These are phyloP conservation scores for Deroplatys truncata DNA, from an alignment of 2,888 invertebrate species.

Conservation along the genomic window DNA sequence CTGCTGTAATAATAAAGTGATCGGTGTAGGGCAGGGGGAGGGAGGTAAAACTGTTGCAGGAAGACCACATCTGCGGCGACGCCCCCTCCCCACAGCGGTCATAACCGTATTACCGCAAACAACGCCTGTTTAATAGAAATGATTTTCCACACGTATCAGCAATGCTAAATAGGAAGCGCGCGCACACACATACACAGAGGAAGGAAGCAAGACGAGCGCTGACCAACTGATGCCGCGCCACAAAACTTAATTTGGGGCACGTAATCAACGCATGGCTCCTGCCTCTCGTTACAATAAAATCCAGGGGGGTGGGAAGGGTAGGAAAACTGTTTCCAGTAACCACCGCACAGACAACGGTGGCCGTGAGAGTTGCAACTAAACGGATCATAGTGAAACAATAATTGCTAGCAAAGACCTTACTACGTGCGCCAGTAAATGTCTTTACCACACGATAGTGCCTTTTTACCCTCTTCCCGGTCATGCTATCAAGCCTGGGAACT, in stretches of 20 bases:
- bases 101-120: slow-evolving; percentile 10
- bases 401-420: too few relatives aligned
- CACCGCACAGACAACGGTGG: too few relatives aligned
- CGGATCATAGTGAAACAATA: neutral
- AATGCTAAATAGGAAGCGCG: neutral
- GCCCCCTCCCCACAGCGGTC: neutral
- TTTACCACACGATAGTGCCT: too few relatives aligned
- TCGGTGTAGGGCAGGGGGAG: neutral
- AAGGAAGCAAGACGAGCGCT: neutral
- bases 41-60: too few relatives aligned
- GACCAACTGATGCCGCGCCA: slow-evolving; percentile 11
- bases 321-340: neutral
- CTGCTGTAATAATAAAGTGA: neutral
- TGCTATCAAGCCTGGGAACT: too few relatives aligned
- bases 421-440: too few relatives aligned
- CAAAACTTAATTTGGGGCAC: slow-evolving; percentile 14
- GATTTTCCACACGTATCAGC: slow-evolving; percentile 13
- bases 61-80: neutral
- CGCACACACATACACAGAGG: too few relatives aligned
- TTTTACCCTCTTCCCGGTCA: too few relatives aligned
- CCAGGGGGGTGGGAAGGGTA: neutral
- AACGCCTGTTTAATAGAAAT: slow-evolving; percentile 11
- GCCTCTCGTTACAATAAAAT: slow-evolving; percentile 3
- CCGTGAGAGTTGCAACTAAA: neutral
- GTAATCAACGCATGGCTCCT: slow-evolving; percentile 1